Percentiles rank a stretch among this genome's conserved stretches.
Conservation (phyloP, 2,113 vertebrate species). For the Boleophthalmus pectinirostris region DNA sequence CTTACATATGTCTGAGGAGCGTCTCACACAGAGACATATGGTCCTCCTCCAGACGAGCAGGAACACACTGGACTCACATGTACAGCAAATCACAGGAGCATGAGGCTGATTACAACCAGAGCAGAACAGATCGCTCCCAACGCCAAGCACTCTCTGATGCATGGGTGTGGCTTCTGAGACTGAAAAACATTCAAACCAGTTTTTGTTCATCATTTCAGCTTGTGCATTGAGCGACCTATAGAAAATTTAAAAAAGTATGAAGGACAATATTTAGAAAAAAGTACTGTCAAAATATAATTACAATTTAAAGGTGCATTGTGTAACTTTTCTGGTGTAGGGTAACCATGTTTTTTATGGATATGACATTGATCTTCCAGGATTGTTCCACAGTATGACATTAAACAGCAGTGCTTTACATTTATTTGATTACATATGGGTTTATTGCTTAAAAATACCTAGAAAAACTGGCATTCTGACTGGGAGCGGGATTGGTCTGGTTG, state of each 20-base stretch:
- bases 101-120: slow-evolving; percentile 28
- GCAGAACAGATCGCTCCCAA: slow-evolving; percentile 1
- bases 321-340: no score
- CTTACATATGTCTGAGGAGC: slow-evolving; percentile 31
- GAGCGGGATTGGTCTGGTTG: no score
- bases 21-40: slow-evolving; percentile 5
- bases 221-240: background rate
- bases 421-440: no score
- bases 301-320: background rate
- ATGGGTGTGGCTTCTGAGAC: background rate
- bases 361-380: no score
- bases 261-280: background rate
- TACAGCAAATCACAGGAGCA: background rate
- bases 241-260: background rate
- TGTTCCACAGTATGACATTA: no score
- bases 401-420: no score
- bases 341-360: no score
- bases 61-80: slow-evolving; percentile 21
- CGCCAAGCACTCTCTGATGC: background rate
- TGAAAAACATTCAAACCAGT: background rate
- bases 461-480: no score
- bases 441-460: no score
- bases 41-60: slow-evolving; percentile 11
- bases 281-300: background rate
- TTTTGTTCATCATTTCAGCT: background rate